These are phyloP conservation scores for Uria aalge DNA, from an alignment of 2,113 vertebrate genomes.

Conservation along the genomic window DNA sequence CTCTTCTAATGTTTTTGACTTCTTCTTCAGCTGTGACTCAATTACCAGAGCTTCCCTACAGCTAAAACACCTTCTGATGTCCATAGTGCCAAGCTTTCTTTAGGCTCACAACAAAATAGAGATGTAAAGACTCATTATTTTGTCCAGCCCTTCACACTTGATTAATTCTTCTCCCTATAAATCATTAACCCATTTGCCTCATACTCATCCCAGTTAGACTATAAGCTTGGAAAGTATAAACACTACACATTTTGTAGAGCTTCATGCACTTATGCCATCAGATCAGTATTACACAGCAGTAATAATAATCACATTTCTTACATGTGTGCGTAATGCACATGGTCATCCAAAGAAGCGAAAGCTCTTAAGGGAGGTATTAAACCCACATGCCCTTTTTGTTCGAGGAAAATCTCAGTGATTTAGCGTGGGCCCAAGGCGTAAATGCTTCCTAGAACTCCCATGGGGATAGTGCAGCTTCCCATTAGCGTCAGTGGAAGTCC, in stretches of 20 bases:
- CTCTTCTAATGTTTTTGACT: not conserved
- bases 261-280: not conserved
- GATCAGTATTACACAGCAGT: not conserved
- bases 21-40: not conserved
- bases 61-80: not conserved
- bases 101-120: not conserved
- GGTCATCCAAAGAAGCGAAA: not conserved
- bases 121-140: not conserved
- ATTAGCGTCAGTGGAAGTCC: not conserved
- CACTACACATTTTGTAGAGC: not conserved
- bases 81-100: not conserved
- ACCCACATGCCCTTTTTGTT: not conserved
- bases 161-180: not conserved
- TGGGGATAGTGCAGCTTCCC: not conserved
- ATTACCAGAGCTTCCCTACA: not conserved
- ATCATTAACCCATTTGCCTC: not conserved
- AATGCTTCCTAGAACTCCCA: not conserved
- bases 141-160: not conserved
- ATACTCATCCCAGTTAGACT: not conserved
- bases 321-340: not conserved
- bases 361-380: not conserved
- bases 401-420: not conserved
- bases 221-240: not conserved
- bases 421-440: not conserved
- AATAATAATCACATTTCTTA: not conserved